phyloP scores from a whole-genome alignment of 2,113 vertebrate species.

The Ranitomeya variabilis region DNA sequence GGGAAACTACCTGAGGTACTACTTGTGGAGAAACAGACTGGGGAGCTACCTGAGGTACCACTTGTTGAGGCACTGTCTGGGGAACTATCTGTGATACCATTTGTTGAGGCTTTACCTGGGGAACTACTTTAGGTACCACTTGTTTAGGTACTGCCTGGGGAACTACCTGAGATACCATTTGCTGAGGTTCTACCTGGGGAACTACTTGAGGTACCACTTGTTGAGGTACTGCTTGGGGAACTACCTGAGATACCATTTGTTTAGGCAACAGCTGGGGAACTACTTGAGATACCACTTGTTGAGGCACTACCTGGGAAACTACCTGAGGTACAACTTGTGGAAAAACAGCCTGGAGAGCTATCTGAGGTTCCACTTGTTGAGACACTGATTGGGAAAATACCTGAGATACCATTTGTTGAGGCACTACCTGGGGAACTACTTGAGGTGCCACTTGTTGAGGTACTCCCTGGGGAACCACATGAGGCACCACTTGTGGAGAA shows the following conservation, averaged over 20 bases:
- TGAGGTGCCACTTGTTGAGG: not conserved
- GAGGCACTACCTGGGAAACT: not conserved
- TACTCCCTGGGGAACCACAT: not conserved
- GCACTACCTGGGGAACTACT: not conserved
- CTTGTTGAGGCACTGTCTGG: not conserved
- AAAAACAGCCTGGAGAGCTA: not conserved
- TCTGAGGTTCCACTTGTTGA: not conserved
- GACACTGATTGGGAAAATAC: not conserved
- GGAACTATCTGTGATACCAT: not conserved
- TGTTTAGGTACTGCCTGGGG: not conserved
- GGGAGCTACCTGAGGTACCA: not conserved
- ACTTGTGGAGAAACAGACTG: not conserved
- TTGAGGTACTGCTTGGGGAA: not conserved
- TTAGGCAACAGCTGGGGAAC: not conserved
- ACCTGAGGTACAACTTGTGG: not conserved
- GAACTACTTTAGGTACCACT: not conserved
- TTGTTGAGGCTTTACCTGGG: not conserved
- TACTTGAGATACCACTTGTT: not conserved
- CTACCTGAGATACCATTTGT: not conserved
- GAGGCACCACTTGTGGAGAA: not conserved
- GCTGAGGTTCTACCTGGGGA: not conserved
- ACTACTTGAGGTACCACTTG: not conserved
- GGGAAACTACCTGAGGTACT: not conserved
- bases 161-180: not conserved
- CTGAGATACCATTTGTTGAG: not conserved